Evolutionary conservation across 2,888 invertebrate species (phyloP).

Genomic region (Aphodius granarius): DNA sequence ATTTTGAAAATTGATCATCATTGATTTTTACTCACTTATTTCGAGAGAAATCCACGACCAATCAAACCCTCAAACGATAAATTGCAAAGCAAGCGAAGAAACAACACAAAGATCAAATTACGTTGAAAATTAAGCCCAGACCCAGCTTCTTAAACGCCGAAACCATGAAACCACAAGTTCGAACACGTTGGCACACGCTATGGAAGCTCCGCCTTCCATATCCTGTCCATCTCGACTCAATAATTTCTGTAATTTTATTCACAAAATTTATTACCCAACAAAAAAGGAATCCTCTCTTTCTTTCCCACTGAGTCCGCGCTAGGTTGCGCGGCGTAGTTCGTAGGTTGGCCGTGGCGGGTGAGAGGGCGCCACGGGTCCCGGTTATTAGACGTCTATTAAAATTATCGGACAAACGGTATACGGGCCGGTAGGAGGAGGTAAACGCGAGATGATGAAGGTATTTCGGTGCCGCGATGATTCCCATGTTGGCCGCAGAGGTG

Average conservation of each 20-base stretch:
- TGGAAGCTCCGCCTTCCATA: background rate
- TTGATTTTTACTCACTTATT: no score
- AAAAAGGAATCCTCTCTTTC: background rate
- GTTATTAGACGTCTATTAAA: slow-evolving; percentile 27
- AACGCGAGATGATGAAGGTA: slow-evolving; percentile 29
- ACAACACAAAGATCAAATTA: background rate
- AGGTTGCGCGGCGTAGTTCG: background rate
- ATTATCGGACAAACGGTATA: slow-evolving; percentile 15
- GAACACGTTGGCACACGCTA: background rate
- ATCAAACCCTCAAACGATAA: background rate
- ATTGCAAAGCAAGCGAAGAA: background rate
- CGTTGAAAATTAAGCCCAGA: background rate
- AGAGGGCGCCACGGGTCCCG: background rate
- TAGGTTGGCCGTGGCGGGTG: background rate
- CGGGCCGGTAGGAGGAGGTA: slow-evolving; percentile 1
- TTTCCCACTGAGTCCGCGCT: background rate
- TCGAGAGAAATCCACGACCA: no score
- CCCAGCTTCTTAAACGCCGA: background rate
- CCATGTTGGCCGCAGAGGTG: slow-evolving; percentile 33
- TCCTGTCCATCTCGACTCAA: background rate
- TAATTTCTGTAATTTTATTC: slow-evolving; percentile 27
- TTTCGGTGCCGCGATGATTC: slow-evolving; percentile 29
- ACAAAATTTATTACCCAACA: slow-evolving; percentile 26
- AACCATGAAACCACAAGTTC: background rate
- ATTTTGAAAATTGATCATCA: no score